phyloP scores from a whole-genome alignment of 2,113 vertebrate species.

The Eretmochelys imbricata region DNA sequence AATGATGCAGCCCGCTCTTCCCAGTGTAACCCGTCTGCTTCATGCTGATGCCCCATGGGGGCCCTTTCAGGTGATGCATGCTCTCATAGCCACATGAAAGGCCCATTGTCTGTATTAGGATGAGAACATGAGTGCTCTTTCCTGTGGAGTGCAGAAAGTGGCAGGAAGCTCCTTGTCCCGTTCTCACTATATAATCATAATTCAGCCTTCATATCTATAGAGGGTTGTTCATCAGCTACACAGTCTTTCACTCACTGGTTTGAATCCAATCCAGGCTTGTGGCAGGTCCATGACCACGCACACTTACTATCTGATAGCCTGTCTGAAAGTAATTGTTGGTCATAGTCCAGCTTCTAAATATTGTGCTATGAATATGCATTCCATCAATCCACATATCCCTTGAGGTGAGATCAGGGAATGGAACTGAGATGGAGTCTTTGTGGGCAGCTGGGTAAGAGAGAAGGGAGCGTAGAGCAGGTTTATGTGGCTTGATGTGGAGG shows the following conservation, averaged over 20 bases:
- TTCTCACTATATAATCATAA: neutral
- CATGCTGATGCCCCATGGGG: neutral
- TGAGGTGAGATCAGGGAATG: neutral
- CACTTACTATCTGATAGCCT: neutral
- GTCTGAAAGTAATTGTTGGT: neutral
- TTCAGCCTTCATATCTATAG: neutral
- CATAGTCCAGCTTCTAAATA: neutral
- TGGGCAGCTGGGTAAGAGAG: neutral
- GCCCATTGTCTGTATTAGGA: neutral
- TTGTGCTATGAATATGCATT: neutral
- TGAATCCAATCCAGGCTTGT: neutral
- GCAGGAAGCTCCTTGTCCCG: neutral
- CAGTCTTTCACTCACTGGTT: neutral
- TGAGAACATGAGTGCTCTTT: neutral
- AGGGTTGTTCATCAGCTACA: neutral
- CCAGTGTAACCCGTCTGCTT: neutral
- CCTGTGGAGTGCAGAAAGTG: neutral
- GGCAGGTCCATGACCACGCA: neutral
- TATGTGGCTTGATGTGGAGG: fast-evolving
- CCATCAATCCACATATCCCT: neutral
- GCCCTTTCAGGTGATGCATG: neutral
- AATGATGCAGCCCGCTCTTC: too few relatives aligned
- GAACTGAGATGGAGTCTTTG: neutral
- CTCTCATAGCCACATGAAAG: neutral
- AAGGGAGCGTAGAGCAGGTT: neutral